Evolutionary conservation across 2,888 invertebrate species (phyloP), one percentile per base, ranked within the genome.

Genomic region (Aporophyla lueneburgensis): DNA sequence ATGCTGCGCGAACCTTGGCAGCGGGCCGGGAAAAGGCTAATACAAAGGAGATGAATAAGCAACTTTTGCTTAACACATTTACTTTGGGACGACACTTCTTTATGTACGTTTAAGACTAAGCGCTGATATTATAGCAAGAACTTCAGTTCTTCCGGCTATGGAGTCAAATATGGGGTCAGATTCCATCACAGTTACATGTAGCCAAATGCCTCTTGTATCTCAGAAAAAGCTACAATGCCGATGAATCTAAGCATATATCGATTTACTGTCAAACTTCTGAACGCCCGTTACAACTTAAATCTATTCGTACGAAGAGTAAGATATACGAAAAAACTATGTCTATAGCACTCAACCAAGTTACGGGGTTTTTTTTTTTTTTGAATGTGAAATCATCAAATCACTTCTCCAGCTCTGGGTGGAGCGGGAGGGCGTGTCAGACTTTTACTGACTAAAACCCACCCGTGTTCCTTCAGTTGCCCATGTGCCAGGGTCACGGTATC

Each of bases 41-140:
- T 76, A 71, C 66, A 84, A 82, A 84, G 24, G 51, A 67, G 81
- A 80, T 84, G 82, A 82, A 71, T 84, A 65, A 76, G 82, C 81
- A 84, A 70, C 49, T 79, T 81, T 83, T 78, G 14, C 51, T 81
- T 46, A 81, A 65, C 69, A 59, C 49, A 70, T 80, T 81, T 71
- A 56, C 71, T 54, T 49, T 54, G 77, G 33, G 75, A 65, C 33
- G 58, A 59, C 53, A 81, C 12, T 65, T 27, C 46, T 63, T 70
- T 70, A 65, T 70, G n/a, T 61, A 46, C 54, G 4, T 75, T 74
- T 49, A 51, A 51, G 21, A 59, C 19, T 16, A 10, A 61, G 51
- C 14, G 21, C 21, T 33, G 7, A 56, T 46, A 81, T 62, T 56
- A 33, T 5, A 4, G n/a, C 5, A 49, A 53, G 4, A 63, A 63